Conservation (phyloP, 2,888 invertebrate species). For the Phengaris alcon region DNA sequence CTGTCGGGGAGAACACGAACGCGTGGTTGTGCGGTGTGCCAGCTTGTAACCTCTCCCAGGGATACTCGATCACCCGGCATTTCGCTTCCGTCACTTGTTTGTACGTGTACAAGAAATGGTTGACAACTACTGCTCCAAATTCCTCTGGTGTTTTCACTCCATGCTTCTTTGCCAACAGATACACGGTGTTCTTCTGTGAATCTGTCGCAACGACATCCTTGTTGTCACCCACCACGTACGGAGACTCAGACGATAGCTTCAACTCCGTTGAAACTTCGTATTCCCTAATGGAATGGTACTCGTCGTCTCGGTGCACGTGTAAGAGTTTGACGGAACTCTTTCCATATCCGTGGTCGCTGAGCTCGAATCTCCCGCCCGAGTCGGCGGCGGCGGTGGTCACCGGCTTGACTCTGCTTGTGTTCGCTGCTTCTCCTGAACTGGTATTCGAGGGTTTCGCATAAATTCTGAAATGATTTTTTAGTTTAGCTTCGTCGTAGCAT, state of each 20-base stretch:
- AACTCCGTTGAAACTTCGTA: conserved; percentile 86
- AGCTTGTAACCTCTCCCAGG: conserved; percentile 84
- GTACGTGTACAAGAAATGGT: conserved; percentile 87
- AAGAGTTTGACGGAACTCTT: conserved; percentile 87
- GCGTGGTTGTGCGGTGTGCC: conserved; percentile 85
- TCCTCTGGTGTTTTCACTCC: conserved; percentile 88
- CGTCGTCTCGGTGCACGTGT: conserved; percentile 83
- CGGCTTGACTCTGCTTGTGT: conserved; percentile 37
- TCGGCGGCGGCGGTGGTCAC: conserved; percentile 65
- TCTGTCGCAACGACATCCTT: conserved; percentile 89
- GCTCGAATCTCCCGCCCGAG: conserved; percentile 77
- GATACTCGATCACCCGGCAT: conserved; percentile 85
- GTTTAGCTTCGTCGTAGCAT: background rate
- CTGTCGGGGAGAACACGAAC: conserved; percentile 84
- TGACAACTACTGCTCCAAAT: conserved; percentile 85
- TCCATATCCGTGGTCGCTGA: conserved; percentile 84
- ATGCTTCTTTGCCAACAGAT: conserved; percentile 86
- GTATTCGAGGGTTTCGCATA: conserved; percentile 74
- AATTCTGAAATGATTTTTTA: conserved; percentile 55
- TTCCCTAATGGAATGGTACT: conserved; percentile 85
- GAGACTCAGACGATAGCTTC: conserved; percentile 83
- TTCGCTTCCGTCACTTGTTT: conserved; percentile 85
- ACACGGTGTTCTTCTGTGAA: conserved; percentile 90
- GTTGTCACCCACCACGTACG: conserved; percentile 87
- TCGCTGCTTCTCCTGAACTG: conserved; percentile 51